phyloP scores from a whole-genome alignment of 2,888 invertebrate species.

The Bugulina stolonifera region DNA sequence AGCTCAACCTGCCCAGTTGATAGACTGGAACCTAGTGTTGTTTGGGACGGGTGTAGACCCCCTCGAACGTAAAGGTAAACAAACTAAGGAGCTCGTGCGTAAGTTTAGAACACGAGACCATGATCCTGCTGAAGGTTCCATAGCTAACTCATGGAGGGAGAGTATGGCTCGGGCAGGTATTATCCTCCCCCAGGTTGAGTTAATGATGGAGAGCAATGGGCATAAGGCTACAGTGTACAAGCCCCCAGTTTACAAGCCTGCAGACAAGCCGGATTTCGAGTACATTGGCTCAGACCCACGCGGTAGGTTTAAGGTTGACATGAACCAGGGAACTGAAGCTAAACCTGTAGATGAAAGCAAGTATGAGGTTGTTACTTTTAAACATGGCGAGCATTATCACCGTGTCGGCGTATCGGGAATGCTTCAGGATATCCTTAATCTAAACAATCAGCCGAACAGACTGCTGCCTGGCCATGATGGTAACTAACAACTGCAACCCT shows the following conservation, averaged over 20 bases:
- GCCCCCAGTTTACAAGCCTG: slow-evolving; percentile 10
- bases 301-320: neutral
- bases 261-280: neutral
- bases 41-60: slow-evolving; percentile 23
- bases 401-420: neutral
- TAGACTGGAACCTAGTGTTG: slow-evolving; percentile 24
- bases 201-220: neutral
- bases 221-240: slow-evolving; percentile 14
- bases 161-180: slow-evolving; percentile 2
- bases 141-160: neutral
- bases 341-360: neutral
- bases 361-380: neutral
- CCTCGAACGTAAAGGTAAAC: neutral
- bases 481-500: too few relatives aligned
- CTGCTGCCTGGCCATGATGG: neutral
- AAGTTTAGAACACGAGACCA: neutral
- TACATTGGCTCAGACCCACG: neutral
- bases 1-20: neutral
- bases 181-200: neutral
- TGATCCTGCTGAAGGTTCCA: slow-evolving; percentile 11
- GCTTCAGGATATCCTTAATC: neutral
- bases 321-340: neutral
- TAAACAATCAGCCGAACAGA: neutral
- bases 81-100: neutral
- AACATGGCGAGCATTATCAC: neutral